Conservation (phyloP, 2,797 vertebrate genomes). For the Sebastes hubbsi region DNA sequence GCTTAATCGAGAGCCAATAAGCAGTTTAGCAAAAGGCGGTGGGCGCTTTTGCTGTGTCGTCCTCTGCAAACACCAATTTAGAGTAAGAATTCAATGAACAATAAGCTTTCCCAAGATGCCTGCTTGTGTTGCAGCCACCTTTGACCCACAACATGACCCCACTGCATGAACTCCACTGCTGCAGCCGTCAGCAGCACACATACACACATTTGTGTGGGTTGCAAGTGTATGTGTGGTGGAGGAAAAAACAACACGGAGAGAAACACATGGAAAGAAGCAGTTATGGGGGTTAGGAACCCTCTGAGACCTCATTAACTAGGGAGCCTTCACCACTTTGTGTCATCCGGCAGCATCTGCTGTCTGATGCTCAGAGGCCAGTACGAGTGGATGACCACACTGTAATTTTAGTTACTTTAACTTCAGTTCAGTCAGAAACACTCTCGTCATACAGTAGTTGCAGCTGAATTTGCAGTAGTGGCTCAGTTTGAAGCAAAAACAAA, state of each 20-base stretch:
- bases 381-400: slow-evolving; percentile 5
- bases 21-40: neutral
- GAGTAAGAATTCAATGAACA: slow-evolving; percentile 36
- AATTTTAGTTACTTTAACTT: slow-evolving; percentile 12
- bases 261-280: slow-evolving; percentile 39
- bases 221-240: slow-evolving; percentile 10
- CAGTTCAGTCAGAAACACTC: slow-evolving; percentile 14
- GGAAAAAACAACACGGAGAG: slow-evolving; percentile 6
- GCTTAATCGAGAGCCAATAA: slow-evolving; percentile 2
- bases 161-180: slow-evolving; percentile 29
- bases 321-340: slow-evolving; percentile 76
- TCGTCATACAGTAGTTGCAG: neutral
- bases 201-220: slow-evolving; percentile 49
- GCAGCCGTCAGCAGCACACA: slow-evolving; percentile 47
- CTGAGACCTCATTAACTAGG: slow-evolving; percentile 87
- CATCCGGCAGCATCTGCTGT: slow-evolving; percentile 58
- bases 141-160: slow-evolving; percentile 49
- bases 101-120: slow-evolving; percentile 44
- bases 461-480: neutral
- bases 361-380: slow-evolving; percentile 57
- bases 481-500: neutral
- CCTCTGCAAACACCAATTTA: slow-evolving; percentile 40
- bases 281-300: slow-evolving; percentile 73
- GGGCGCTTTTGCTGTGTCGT: neutral
- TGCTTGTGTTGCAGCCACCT: slow-evolving; percentile 41